phyloP scores from a whole-genome alignment of 1,140 invertebrate species.

The Teleopsis dalmanni region DNA sequence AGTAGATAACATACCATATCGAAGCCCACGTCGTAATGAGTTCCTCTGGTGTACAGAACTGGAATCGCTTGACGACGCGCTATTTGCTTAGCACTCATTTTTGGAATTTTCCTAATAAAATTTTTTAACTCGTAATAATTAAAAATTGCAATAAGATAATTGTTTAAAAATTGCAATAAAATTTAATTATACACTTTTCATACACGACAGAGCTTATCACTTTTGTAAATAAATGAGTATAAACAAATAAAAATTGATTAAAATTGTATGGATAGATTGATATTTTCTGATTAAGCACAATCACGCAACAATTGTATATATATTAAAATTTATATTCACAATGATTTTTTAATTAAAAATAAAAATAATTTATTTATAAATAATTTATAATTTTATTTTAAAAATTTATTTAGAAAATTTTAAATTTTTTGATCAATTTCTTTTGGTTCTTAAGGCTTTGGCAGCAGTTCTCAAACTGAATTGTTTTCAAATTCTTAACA shows the following conservation, averaged over 20 bases:
- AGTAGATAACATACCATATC: conserved; percentile 76
- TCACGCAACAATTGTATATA: background rate
- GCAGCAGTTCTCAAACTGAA: conserved; percentile 14
- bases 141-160: no score
- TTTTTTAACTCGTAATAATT: no score
- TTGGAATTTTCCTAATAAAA: background rate
- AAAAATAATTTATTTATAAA: background rate
- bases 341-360: background rate
- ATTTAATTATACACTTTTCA: background rate
- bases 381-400: conserved; percentile 3
- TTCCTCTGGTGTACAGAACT: conserved; percentile 66
- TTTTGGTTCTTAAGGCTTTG: conserved; percentile 9
- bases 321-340: background rate
- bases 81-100: conserved; percentile 13
- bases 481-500: conserved; percentile 8
- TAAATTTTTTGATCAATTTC: no score
- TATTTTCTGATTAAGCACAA: no score
- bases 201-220: background rate
- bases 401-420: background rate
- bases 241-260: conserved; percentile 3
- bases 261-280: no score
- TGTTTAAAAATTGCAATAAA: background rate
- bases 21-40: conserved; percentile 76
- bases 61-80: conserved; percentile 61
- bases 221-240: background rate